Base-by-base conservation (phyloP, 2,797 vertebrate species). In the Lagodon rhomboides region DNA sequence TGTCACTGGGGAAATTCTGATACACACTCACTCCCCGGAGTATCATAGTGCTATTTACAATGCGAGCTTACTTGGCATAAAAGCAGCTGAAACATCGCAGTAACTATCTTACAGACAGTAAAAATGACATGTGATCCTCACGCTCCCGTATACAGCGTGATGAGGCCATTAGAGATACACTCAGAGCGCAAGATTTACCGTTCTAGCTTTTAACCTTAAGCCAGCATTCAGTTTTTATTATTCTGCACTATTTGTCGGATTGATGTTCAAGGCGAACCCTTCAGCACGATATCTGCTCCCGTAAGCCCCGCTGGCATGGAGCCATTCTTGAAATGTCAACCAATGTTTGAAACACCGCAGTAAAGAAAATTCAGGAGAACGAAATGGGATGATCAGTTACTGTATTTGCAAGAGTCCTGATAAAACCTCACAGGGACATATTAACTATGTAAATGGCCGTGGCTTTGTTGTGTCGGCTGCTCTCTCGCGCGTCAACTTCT, bases 201-300 rank as follows among this genome's bases (percentile, higher is more conserved):
- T 63, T 17, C 51, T 73, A 23, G 71, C 83, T 88, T 90, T 89
- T 85, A 87, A 90, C 82, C 82, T 84, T 60, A 80, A 87, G 67
- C 60, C 58, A 49, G 25, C 38, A 15, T 81, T 82, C 61, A 61
- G 67, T 41, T 83, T 79, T 85, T 80, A 78, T 84, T 77, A 80
- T 83, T 66, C 49, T 22, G 43, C 41, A 27, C 64, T 70, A 20
- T 82, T 77, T 83, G 63, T 60, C 30, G 60, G 67, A 86, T 79
- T 78, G 73, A 91, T 77, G 75, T 54, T 16, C 73, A 62, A 15
- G 68, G 80, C 66, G 75, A 23, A 79, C 49, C 55, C 12, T 77
- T 46, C 25, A 51, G 47, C 71, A 20, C 12, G 16, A 72, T 61
- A 75, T 78, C 50, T 25, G 0, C 68, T 77, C 47, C n/a, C 62